These are phyloP conservation scores for Lytechinus variegatus DNA, from an alignment of 35 echinoderm and acorn worm species.

Conservation along the genomic window DNA sequence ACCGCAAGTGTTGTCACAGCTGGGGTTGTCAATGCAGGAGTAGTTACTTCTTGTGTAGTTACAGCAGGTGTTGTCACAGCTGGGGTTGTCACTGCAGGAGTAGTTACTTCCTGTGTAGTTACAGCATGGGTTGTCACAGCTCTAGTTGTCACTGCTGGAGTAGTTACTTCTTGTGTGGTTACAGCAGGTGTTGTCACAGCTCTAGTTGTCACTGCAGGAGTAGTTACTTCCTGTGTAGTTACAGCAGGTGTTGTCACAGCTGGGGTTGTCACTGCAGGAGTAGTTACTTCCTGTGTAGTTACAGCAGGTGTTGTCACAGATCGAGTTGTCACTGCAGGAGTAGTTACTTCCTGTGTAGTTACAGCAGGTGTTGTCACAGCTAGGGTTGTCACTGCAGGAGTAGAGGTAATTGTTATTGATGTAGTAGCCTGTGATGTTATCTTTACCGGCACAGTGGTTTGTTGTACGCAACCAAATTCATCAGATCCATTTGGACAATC, in stretches of 20 bases:
- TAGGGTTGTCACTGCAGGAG: conserved; percentile 23
- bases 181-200: conserved; percentile 18
- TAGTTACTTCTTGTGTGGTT: not conserved
- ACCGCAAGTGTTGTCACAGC: no score
- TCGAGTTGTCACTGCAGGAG: not conserved
- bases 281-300: not conserved
- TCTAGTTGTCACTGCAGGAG: conserved; percentile 6
- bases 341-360: conserved; percentile 30
- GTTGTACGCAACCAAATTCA: conserved; percentile 50
- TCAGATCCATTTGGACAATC: conserved; percentile 45
- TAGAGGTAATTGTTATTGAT: not conserved
- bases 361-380: not conserved
- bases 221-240: not conserved
- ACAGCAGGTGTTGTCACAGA: conserved; percentile 32
- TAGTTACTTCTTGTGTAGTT: no score
- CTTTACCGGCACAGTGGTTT: not conserved
- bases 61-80: no score
- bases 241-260: not conserved
- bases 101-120: no score
- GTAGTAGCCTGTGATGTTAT: not conserved
- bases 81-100: no score
- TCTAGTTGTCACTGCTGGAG: no score
- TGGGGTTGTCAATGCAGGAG: no score
- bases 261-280: conserved; percentile 7
- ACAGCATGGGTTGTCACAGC: no score